These are phyloP conservation scores for Amiota mariae DNA, from an alignment of 2,888 invertebrate genomes.

Conservation along the genomic window DNA sequence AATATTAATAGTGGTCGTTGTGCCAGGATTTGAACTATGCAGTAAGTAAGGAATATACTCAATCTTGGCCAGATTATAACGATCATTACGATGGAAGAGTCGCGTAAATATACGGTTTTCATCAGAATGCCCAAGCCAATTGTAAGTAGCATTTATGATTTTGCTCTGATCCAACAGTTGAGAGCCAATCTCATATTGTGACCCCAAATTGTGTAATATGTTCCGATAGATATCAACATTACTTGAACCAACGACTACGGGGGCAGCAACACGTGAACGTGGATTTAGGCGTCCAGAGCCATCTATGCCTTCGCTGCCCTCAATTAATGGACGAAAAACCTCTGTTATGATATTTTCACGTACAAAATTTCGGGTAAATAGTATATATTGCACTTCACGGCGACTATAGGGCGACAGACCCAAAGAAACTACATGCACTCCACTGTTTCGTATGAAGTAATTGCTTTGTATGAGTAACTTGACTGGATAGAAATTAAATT, in stretches of 20 bases:
- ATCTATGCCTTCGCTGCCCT: constrained; percentile 68
- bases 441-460: constrained; percentile 90
- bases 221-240: constrained; percentile 93
- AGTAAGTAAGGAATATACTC: constrained; percentile 92
- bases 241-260: constrained; percentile 91
- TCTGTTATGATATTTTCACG: constrained; percentile 89
- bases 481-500: constrained; percentile 84
- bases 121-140: constrained; percentile 89
- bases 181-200: constrained; percentile 95
- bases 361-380: constrained; percentile 91
- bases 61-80: constrained; percentile 95
- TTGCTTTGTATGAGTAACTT: constrained; percentile 87
- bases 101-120: constrained; percentile 84
- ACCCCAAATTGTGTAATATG: constrained; percentile 91
- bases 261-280: constrained; percentile 92
- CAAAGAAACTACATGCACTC: constrained; percentile 89
- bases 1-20: constrained; percentile 85
- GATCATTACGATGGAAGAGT: constrained; percentile 88
- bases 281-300: constrained; percentile 85
- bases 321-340: constrained; percentile 81
- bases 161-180: constrained; percentile 96
- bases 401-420: constrained; percentile 91
- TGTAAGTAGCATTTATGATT: constrained; percentile 92
- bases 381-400: constrained; percentile 84
- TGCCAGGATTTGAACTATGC: constrained; percentile 91